phyloP scores from a whole-genome alignment of 1,140 invertebrate species.

The Zelostemma sp. region DNA sequence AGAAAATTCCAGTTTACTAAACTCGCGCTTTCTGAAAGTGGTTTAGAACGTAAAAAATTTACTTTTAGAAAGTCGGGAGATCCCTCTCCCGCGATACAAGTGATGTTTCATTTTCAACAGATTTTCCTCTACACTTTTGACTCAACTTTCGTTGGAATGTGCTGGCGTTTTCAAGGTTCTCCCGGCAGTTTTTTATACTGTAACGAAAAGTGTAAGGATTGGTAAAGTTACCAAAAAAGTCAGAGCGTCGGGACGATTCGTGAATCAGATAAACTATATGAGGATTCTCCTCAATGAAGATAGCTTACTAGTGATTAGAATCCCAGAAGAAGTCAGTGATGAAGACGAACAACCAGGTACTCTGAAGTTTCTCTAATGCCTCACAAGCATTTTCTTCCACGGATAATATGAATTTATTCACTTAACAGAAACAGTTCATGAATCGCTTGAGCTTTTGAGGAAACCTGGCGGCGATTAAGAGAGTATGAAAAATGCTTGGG shows the following conservation, averaged over 20 bases:
- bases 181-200: conserved; percentile 3
- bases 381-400: too few species aligned
- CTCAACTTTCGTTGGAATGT: conserved; percentile 9
- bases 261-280: conserved; percentile 10
- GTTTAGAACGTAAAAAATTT: too few species aligned
- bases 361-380: too few species aligned
- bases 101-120: too few species aligned
- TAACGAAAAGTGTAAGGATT: conserved; percentile 12
- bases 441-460: conserved; percentile 4
- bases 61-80: too few species aligned
- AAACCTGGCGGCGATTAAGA: conserved; percentile 11
- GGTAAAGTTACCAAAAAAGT: conserved; percentile 6
- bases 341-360: conserved; percentile 10
- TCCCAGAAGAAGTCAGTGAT: not conserved
- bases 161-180: not conserved
- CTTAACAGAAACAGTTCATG: conserved; percentile 5
- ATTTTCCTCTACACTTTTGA: conserved; percentile 11
- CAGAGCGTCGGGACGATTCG: conserved; percentile 7
- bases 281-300: conserved; percentile 11
- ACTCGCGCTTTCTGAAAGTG: too few species aligned
- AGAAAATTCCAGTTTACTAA: too few species aligned
- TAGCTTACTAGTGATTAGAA: not conserved
- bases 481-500: conserved; percentile 10
- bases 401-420: not conserved
- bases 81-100: too few species aligned